Conservation (phyloP, 2,888 invertebrate genomes). For the Brachylomia viminalis region DNA sequence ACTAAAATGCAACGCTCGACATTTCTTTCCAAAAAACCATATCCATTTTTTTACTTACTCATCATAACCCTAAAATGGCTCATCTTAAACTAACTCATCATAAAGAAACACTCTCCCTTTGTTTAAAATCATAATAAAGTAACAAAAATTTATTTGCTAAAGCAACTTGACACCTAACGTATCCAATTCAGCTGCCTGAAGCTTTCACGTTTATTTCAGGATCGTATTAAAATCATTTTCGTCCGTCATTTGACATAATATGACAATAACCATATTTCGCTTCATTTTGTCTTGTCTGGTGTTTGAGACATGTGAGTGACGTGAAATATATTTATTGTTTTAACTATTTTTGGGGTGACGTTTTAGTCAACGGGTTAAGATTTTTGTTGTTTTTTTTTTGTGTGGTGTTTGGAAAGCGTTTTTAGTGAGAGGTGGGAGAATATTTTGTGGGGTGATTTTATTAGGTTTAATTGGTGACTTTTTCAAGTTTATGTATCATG, state of each 20-base stretch:
- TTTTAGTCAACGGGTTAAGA: constrained; percentile 52
- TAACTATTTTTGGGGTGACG: constrained; percentile 69
- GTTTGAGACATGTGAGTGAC: constrained; percentile 71
- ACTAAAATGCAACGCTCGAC: neutral
- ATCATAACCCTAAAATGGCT: constrained; percentile 21
- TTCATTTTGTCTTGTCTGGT: constrained; percentile 73
- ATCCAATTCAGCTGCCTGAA: constrained; percentile 70
- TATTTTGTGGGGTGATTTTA: neutral
- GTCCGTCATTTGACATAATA: constrained; percentile 81
- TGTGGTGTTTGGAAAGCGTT: constrained; percentile 2
- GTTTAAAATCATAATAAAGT: constrained; percentile 60
- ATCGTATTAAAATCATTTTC: constrained; percentile 74
- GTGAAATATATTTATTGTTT: constrained; percentile 75
- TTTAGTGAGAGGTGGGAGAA: constrained; percentile 2
- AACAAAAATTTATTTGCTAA: constrained; percentile 63
- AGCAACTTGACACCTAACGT: constrained; percentile 56
- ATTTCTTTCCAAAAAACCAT: neutral
- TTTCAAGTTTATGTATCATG: no score
- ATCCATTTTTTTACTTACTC: neutral
- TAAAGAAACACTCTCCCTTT: constrained; percentile 58
- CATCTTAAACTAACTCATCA: constrained; percentile 34
- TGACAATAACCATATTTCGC: constrained; percentile 84
- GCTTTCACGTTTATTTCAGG: constrained; percentile 73
- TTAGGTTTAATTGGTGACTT: no score
- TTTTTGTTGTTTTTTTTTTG: constrained; percentile 7